Evolutionary conservation across 2,888 invertebrate genomes (phyloP), one percentile per base, ranked within the genome.

Genomic region (Bhutanitis thaidina): DNA sequence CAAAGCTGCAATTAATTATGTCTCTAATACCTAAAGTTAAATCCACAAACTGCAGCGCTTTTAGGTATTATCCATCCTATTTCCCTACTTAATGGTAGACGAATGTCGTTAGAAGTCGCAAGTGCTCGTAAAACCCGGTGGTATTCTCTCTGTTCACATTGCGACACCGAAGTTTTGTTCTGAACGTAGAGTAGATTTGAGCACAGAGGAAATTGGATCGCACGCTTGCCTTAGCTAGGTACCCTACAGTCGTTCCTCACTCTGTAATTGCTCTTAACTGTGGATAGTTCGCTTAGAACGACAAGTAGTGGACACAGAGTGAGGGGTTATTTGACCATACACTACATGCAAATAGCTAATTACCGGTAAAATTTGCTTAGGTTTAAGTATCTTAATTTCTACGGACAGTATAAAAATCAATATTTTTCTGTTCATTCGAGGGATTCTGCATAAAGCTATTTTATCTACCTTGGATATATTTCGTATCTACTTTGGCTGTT

Each of bases 61-160:
- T 71, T 53, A 63, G 71, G 76, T 68, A 82, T 82, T 82, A 84
- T 80, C 80, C 78, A 69, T 74, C 71, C 76, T 77, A 80, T 81
- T 77, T 77, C 73, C 74, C 77, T 75, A 78, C 74, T 83, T 84
- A 86, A 81, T 82, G 81, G 75, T 70, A 79, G 82, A 83, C 73
- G 80, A 80, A 83, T 83, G 80, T 83, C 83, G 83, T 84, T 85
- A 80, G 78, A 76, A 78, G 74, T 82, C 73, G 71, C 74, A 75
- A 81, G 78, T 71, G 77, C 77, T 80, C 81, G 80, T 83, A 79
- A 84, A 84, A 79, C 74, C 74, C 75, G 66, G 67, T 61, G 77
- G 74, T 76, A 77, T 72, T 61, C 65, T 58, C 60, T 55, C 43
- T 49, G 74, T 74, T 64, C 72, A 63, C 60, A 74, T 56, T 77